Evolutionary conservation across 2,888 invertebrate species (phyloP), one percentile per base, ranked within the genome.

Genomic region (Amblyjoppa fuscipennis): DNA sequence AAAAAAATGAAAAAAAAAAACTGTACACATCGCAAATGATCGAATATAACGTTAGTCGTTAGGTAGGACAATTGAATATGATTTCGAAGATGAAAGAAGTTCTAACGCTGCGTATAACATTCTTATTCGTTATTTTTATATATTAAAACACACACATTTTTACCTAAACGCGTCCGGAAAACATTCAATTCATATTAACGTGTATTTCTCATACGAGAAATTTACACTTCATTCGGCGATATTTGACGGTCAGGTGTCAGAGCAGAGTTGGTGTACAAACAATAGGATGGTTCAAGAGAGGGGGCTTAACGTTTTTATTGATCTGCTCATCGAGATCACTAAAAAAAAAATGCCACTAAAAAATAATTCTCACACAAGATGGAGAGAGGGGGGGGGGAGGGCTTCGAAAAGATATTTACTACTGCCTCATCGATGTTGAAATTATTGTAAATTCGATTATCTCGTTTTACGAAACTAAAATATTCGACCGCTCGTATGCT

Each of bases 21-120:
- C 45, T 75, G 56, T 78, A 83, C 81, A 78, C 84, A 79, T 79
- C 73, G 77, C 78, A 84, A 84, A 81, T 79, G 79, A 83, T 74
- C 66, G 76, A 82, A 86, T 81, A 86, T 79, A 83, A 78, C 31
- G 79, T 81, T 86, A 87, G 81, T 84, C 77, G 64, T 80, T 86
- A 86, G 86, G 77, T 86, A 86, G 87, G 84, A 70, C 51, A 80
- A 87, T 69, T 69, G 28, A 78, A 70, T 51, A 82, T 83, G 69
- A 78, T 83, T 83, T 83, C 73, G 11, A 45, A 66, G 3, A 7
- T 25, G 68, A 56, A 59, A 38, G 25, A n/a, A 45, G 34, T 77
- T 64, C 41, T 16, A 20, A 64, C 28, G 70, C 76, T 38, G 25
- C 59, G 66, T 31, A 38, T 49, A 38, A 56, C 56, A 59, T 82